These are phyloP conservation scores for Numenius arquata DNA, from an alignment of 2,113 vertebrate species.

Conservation along the genomic window DNA sequence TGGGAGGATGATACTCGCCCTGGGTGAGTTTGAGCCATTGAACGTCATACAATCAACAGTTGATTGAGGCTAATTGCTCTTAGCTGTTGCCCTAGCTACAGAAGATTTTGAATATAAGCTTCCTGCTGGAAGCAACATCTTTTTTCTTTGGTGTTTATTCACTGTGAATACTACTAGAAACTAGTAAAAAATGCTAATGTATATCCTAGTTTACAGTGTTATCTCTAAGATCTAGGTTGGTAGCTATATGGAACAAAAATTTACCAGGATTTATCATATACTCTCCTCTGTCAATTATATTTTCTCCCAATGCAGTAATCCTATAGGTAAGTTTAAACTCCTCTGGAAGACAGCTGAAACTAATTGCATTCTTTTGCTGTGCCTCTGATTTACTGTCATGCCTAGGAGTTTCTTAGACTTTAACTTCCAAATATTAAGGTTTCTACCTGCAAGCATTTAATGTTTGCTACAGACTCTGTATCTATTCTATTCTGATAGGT, in stretches of 20 bases:
- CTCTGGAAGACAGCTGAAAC: neutral
- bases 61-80: neutral
- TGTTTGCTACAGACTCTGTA: neutral
- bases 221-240: neutral
- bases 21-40: neutral
- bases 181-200: neutral
- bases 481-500: neutral
- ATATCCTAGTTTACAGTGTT: neutral
- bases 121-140: neutral
- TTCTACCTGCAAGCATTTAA: neutral
- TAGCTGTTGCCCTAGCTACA: neutral
- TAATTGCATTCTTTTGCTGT: neutral
- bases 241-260: neutral
- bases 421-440: neutral
- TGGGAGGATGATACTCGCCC: too few species aligned
- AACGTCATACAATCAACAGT: neutral
- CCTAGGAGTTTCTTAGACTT: neutral
- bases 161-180: neutral
- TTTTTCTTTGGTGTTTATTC: neutral
- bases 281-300: neutral
- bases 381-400: neutral
- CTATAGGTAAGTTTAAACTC: neutral
- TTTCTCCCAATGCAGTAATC: neutral
- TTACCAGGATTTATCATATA: neutral
- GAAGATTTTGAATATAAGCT: neutral